Percentiles rank a stretch among this genome's conserved stretches.
phyloP scores from a whole-genome alignment of 1,140 invertebrate genomes.

The Zaprionus camerounensis region DNA sequence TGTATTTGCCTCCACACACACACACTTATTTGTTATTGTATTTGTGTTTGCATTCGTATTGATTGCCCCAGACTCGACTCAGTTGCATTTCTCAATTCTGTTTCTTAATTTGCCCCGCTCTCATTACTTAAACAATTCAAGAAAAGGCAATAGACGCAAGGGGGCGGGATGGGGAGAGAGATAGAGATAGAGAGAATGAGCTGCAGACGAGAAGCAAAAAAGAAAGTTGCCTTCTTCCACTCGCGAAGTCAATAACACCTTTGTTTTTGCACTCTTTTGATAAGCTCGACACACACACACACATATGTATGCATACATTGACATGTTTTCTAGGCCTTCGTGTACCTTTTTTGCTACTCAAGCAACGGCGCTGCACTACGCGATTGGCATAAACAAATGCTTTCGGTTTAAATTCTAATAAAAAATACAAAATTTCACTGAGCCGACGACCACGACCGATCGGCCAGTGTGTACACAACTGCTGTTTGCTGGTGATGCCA shows the following conservation, averaged over 20 bases:
- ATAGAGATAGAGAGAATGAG: constrained; percentile 11
- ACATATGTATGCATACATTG: background rate
- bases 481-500: constrained; percentile 2
- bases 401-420: constrained; percentile 36
- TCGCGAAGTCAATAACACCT: constrained; percentile 64
- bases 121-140: constrained; percentile 47
- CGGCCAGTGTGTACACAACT: constrained; percentile 49
- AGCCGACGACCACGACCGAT: constrained; percentile 34
- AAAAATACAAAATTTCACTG: constrained; percentile 42
- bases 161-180: constrained; percentile 21
- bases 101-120: constrained; percentile 33
- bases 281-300: constrained; percentile 47
- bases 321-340: constrained; percentile 26
- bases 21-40: constrained; percentile 46
- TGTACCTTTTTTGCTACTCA: constrained; percentile 42
- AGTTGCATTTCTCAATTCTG: constrained; percentile 36
- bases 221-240: constrained; percentile 57
- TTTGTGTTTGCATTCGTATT: constrained; percentile 55
- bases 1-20: constrained; percentile 28
- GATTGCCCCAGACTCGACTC: constrained; percentile 63
- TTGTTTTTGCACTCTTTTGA: constrained; percentile 77
- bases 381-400: constrained; percentile 56
- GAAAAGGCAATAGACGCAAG: constrained; percentile 36
- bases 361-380: constrained; percentile 36
- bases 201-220: constrained; percentile 51